Evolutionary conservation across 2,113 vertebrate species (phyloP), one percentile per base, ranked within the genome.

Genomic region (Microcebus tavaratra): DNA sequence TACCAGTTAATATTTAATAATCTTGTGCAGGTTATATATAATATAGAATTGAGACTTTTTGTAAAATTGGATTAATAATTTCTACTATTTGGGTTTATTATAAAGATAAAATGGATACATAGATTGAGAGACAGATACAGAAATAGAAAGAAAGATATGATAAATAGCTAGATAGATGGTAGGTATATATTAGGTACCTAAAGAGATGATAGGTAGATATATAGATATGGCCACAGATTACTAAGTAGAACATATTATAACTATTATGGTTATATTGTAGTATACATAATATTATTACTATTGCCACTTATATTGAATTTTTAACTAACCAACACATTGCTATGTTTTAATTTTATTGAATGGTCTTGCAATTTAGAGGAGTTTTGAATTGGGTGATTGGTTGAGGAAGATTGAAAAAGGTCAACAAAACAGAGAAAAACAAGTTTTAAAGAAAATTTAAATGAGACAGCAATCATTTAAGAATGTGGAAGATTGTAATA

Each of bases 301-400:
- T 87, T 89, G 21, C 15, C 15, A 65, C 14, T 65, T 36, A 34
- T 57, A 9, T 80, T 83, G 8, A 25, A 18, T 63, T 82, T 92
- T 23, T 88, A 48, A 86, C 25, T 72, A 90, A 93, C 34, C 15
- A 61, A 4, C 79, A 17, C 12, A 36, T 86, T 78, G 6, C 25
- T 88, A 15, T 78, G 50, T 78, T 90, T 90, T 82, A 82, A 73
- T 90, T 70, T 88, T 84, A 76, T 45, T 61, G 18, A 87, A 78
- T 79, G 55, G 4, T 48, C 42, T 94, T 57, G 6, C 29, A 93
- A 25, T 82, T 76, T 95, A 57, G 34, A 76, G 27, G 3, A 55
- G 5, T 79, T 96, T 95, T 61, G 21, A 95, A 31, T 39, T 86
- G 53, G 76, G 67, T 73, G n/a, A 25, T 45, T 92, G 20, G 8